These are phyloP conservation scores for Heliconius hermathena DNA, from an alignment of 1,140 invertebrate genomes.

Conservation along the genomic window DNA sequence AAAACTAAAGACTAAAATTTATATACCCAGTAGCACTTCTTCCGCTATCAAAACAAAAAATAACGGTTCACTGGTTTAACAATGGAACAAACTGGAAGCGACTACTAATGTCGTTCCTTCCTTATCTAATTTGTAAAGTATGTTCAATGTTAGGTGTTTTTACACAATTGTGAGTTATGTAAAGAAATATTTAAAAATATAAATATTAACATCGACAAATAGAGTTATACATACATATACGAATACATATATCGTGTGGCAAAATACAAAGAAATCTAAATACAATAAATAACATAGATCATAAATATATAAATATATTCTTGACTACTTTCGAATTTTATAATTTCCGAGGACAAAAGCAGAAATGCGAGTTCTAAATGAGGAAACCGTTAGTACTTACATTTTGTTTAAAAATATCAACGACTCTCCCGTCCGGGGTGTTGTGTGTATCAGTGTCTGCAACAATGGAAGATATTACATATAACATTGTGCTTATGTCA, in stretches of 20 bases:
- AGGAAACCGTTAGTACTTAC: conserved; percentile 51
- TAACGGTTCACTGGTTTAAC: too few relatives aligned
- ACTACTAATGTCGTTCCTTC: too few relatives aligned
- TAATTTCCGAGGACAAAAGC: conserved; percentile 23
- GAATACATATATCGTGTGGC: conserved; percentile 3
- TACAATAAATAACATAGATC: background rate
- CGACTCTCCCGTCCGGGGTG: conserved; percentile 51
- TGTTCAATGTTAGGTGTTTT: background rate
- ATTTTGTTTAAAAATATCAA: conserved; percentile 67
- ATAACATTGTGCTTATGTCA: background rate
- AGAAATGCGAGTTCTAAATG: conserved; percentile 23
- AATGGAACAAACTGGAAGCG: too few relatives aligned
- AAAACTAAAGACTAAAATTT: too few relatives aligned
- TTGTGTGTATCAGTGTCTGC: conserved; percentile 66
- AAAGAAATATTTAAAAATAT: background rate
- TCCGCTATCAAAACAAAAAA: too few relatives aligned
- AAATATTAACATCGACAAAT: background rate
- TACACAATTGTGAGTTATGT: background rate
- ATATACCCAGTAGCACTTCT: too few relatives aligned
- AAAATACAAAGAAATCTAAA: conserved; percentile 15
- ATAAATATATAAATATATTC: conserved; percentile 9
- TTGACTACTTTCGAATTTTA: conserved; percentile 10
- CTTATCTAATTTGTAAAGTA: background rate
- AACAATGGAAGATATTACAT: conserved; percentile 49
- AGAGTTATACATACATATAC: background rate